Percentiles rank a stretch among this genome's conserved stretches.
Conservation (phyloP, 64 coral and sea anemone species). For the Montipora foliosa region DNA sequence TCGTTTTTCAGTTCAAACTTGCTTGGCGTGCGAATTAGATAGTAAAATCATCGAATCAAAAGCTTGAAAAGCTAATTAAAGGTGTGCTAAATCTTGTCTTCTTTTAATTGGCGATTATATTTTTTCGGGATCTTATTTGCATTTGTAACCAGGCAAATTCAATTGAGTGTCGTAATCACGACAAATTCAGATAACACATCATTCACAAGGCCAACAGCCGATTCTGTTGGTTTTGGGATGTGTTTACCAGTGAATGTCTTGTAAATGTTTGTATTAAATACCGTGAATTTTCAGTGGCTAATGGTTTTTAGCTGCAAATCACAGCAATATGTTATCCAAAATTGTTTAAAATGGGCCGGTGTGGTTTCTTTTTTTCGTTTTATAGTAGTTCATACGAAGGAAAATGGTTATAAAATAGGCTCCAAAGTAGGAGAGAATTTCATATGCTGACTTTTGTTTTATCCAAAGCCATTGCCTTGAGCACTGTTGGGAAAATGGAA, state of each 20-base stretch:
- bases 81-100: not conserved
- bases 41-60: not conserved
- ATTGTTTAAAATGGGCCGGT: too few relatives aligned
- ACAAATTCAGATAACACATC: not conserved
- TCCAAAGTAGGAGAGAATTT: too few relatives aligned
- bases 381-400: too few relatives aligned
- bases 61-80: not conserved
- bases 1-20: not conserved
- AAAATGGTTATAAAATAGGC: too few relatives aligned
- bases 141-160: conserved; percentile 32
- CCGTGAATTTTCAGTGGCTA: not conserved
- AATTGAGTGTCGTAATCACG: not conserved
- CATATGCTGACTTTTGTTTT: too few relatives aligned
- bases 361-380: too few relatives aligned
- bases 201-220: not conserved
- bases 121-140: not conserved
- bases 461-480: too few relatives aligned
- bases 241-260: not conserved
- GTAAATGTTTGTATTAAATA: not conserved
- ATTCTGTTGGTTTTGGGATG: not conserved
- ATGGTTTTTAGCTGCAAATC: not conserved
- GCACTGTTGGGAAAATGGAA: too few relatives aligned
- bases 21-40: not conserved
- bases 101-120: too few relatives aligned
- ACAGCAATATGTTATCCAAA: not conserved